These are phyloP conservation scores for Phalloptychus januarius DNA, from an alignment of 2,797 vertebrate species.

Conservation along the genomic window DNA sequence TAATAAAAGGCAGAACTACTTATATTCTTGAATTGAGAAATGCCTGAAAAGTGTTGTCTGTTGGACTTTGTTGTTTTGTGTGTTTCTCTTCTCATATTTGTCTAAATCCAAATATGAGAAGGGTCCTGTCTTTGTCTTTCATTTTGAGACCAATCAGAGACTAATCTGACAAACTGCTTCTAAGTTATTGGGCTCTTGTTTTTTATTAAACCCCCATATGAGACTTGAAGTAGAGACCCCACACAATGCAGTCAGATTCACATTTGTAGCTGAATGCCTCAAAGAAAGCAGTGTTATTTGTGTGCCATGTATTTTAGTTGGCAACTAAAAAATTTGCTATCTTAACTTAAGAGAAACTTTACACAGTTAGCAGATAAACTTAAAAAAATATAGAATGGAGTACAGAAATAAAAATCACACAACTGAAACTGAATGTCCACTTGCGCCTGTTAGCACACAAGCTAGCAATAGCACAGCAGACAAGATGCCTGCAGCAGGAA, in stretches of 20 bases:
- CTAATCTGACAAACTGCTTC: slow-evolving; percentile 3
- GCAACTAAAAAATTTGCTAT: neutral
- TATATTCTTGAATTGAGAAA: neutral
- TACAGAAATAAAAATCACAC: neutral
- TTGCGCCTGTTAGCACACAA: neutral
- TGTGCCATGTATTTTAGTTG: neutral
- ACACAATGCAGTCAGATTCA: neutral
- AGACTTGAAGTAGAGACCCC: slow-evolving; percentile 1
- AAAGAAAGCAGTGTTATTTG: neutral
- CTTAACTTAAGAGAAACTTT: neutral
- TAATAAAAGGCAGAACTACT: neutral
- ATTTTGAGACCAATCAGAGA: neutral
- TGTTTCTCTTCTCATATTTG: neutral
- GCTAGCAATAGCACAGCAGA: neutral
- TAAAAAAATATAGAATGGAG: neutral
- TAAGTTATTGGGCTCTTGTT: neutral
- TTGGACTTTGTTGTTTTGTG: neutral
- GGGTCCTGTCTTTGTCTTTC: neutral
- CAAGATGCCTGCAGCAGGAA: neutral
- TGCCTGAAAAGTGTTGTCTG: neutral
- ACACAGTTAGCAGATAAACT: neutral
- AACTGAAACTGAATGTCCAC: neutral
- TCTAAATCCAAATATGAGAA: too few relatives aligned
- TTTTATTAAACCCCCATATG: slow-evolving; percentile 4
- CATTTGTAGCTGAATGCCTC: neutral